Evolutionary conservation across 2,113 vertebrate species (phyloP).

Genomic region (Syngnathus typhle): DNA sequence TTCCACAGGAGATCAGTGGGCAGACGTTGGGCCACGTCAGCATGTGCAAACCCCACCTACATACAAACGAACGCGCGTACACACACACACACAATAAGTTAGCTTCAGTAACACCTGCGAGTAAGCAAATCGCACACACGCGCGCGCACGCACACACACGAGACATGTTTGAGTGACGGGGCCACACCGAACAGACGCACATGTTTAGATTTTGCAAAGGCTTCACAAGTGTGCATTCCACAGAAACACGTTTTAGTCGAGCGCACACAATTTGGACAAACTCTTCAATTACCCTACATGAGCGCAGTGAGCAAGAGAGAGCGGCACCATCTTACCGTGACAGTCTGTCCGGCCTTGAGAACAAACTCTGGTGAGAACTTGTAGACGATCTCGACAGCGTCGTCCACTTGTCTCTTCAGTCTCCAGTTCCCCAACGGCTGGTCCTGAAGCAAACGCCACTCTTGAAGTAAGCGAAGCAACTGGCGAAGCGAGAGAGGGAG

Average conservation of each 20-base stretch:
- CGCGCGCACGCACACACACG: no score
- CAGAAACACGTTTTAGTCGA: no score
- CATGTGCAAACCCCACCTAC: conserved; percentile 89
- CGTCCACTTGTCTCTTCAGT: conserved; percentile 81
- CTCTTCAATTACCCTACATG: no score
- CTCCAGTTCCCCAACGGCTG: conserved; percentile 93
- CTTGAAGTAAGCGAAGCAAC: neutral
- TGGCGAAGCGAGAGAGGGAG: neutral
- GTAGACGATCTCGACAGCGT: conserved; percentile 81
- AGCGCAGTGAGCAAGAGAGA: no score
- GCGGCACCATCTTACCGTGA: conserved; percentile 74
- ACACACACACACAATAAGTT: neutral
- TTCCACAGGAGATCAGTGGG: conserved; percentile 91
- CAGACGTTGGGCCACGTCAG: conserved; percentile 82
- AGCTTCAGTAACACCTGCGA: no score
- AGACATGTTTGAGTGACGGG: no score
- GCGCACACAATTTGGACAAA: no score
- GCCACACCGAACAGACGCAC: no score
- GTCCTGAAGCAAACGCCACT: conserved; percentile 69
- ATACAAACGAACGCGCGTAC: neutral
- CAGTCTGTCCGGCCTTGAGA: conserved; percentile 87
- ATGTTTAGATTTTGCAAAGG: no score
- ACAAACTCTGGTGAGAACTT: conserved; percentile 94
- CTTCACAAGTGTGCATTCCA: no score
- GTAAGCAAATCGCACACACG: no score